Evolutionary conservation across 1,140 invertebrate genomes (phyloP).

Genomic region (Drosophila punjabiensis): DNA sequence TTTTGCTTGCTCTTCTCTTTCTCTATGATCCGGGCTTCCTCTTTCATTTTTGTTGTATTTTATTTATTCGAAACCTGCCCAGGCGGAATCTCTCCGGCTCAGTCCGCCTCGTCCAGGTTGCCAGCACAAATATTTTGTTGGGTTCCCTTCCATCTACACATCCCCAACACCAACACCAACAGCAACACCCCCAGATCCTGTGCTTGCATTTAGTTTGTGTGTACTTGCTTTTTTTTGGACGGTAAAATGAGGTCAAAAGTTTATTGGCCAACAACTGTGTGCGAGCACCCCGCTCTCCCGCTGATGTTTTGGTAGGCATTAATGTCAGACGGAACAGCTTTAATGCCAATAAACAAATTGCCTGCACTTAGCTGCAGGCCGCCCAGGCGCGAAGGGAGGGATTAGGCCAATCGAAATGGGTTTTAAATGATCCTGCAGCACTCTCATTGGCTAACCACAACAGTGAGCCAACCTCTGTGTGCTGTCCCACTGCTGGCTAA

Average conservation of each 20-base stretch:
- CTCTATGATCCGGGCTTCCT: constrained; percentile 20
- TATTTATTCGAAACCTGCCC: constrained; percentile 52
- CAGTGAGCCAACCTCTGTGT: background rate
- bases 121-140: constrained; percentile 69
- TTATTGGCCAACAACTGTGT: constrained; percentile 72
- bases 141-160: constrained; percentile 5
- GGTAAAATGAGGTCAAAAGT: constrained; percentile 80
- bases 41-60: constrained; percentile 36
- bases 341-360: constrained; percentile 40
- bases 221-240: constrained; percentile 32
- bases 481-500: constrained; percentile 17
- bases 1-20: constrained; percentile 44
- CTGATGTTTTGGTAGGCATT: constrained; percentile 31
- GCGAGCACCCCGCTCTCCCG: background rate
- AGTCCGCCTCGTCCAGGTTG: constrained; percentile 32
- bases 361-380: constrained; percentile 32
- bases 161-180: background rate
- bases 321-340: constrained; percentile 37
- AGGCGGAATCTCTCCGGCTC: constrained; percentile 53
- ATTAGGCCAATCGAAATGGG: constrained; percentile 34
- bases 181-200: constrained; percentile 5
- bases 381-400: constrained; percentile 3
- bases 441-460: constrained; percentile 26
- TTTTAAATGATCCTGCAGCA: constrained; percentile 27
- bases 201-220: constrained; percentile 60